These are phyloP conservation scores for Malacoraja senta DNA, from an alignment of 2,797 vertebrate genomes.

Conservation along the genomic window DNA sequence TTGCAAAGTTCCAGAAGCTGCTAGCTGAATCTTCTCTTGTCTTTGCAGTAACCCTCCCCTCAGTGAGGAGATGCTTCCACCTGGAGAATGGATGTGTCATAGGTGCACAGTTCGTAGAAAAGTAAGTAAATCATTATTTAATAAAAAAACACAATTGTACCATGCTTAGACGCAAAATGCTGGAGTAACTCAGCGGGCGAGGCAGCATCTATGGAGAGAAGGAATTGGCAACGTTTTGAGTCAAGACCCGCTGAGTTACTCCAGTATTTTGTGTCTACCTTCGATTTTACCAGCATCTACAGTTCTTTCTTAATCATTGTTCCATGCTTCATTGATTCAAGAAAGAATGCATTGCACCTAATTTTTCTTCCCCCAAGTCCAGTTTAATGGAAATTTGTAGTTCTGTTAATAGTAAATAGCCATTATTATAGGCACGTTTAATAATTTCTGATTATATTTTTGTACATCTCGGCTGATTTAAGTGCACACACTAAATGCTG, in stretches of 20 bases:
- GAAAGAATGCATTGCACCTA: background rate
- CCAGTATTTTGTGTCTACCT: too few relatives aligned
- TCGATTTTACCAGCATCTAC: too few relatives aligned
- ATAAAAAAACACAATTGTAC: too few relatives aligned
- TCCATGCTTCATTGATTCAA: background rate
- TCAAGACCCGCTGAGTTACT: too few relatives aligned
- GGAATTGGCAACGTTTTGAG: too few relatives aligned
- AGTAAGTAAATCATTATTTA: constrained; percentile 57
- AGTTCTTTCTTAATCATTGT: too few relatives aligned
- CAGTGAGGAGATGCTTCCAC: constrained; percentile 95
- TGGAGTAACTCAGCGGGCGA: too few relatives aligned
- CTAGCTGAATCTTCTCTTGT: background rate
- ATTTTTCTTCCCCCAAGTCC: background rate
- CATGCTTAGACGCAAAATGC: background rate
- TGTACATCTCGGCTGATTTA: too few relatives aligned
- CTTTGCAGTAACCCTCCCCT: constrained; percentile 81
- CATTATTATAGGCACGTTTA: background rate
- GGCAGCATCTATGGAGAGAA: too few relatives aligned
- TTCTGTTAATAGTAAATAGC: background rate
- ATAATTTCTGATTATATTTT: too few relatives aligned
- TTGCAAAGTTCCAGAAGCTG: background rate
- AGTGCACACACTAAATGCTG: background rate
- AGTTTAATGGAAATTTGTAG: background rate
- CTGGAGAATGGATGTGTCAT: constrained; percentile 99
- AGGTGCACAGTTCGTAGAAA: constrained; percentile 89